These are phyloP conservation scores for Vesta saturnalis DNA, from an alignment of 2,888 invertebrate species.

Conservation along the genomic window DNA sequence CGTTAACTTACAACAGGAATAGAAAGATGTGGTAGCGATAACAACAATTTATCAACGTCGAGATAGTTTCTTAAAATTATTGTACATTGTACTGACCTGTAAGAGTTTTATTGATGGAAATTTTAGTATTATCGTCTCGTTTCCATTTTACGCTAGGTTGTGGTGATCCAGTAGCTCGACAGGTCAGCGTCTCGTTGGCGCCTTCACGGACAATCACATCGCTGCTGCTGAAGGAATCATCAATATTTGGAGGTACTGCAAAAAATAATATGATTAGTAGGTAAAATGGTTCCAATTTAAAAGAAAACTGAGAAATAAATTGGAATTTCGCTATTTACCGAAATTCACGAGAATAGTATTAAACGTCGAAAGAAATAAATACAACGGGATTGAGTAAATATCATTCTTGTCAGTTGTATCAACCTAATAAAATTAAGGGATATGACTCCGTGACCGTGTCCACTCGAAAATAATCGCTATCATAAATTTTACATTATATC, in stretches of 20 bases:
- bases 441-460: background rate
- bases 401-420: background rate
- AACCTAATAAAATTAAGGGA: background rate
- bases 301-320: too few relatives aligned
- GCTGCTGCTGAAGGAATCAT: slow-evolving; percentile 89
- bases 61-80: background rate
- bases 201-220: slow-evolving; percentile 92
- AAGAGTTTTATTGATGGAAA: slow-evolving; percentile 84
- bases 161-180: slow-evolving; percentile 90
- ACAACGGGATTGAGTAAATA: too few relatives aligned
- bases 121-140: slow-evolving; percentile 87
- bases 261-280: slow-evolving; percentile 34
- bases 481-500: background rate
- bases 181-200: slow-evolving; percentile 87
- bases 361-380: too few relatives aligned
- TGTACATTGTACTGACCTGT: slow-evolving; percentile 68
- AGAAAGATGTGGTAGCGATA: too few relatives aligned
- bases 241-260: slow-evolving; percentile 91
- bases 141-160: slow-evolving; percentile 91
- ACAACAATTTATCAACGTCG: too few relatives aligned
- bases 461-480: background rate
- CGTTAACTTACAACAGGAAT: too few relatives aligned
- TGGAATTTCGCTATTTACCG: too few relatives aligned
- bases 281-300: background rate
- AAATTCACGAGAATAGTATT: too few relatives aligned